Evolutionary conservation across 2,113 vertebrate genomes (phyloP).

Genomic region (Rhipidura dahli): DNA sequence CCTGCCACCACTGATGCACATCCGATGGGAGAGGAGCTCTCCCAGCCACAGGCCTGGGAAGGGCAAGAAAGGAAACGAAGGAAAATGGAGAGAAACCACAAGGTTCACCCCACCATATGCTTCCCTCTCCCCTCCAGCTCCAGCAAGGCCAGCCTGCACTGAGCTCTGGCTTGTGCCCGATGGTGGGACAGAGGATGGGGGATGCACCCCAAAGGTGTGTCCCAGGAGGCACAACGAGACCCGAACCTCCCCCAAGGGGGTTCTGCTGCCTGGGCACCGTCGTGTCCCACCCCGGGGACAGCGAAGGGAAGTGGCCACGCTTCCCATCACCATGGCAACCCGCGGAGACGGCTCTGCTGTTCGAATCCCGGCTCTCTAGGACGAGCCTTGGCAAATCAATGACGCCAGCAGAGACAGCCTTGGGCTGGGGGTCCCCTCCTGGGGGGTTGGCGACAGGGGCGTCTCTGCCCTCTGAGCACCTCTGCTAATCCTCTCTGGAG

Average conservation of each 20-base stretch:
- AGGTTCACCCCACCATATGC: not conserved
- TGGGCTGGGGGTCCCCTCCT: not conserved
- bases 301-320: conserved; percentile 18
- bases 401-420: not conserved
- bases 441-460: rapidly evolving
- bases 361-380: conserved; percentile 15
- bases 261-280: not conserved
- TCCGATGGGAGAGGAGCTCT: not conserved
- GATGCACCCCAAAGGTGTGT: not conserved
- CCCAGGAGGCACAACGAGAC: rapidly evolving
- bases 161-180: not conserved
- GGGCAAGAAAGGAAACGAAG: not conserved
- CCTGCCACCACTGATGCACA: not conserved
- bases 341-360: not conserved
- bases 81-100: not conserved
- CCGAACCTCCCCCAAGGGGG: not conserved
- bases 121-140: not conserved
- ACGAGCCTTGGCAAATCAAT: conserved; percentile 33
- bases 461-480: not conserved
- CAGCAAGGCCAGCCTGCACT: rapidly evolving
- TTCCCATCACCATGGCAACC: conserved; percentile 54
- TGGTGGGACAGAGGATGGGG: not conserved
- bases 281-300: not conserved
- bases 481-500: not conserved
- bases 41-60: not conserved